phyloP scores from a whole-genome alignment of 2,113 vertebrate species.

The Pedionomus torquatus region DNA sequence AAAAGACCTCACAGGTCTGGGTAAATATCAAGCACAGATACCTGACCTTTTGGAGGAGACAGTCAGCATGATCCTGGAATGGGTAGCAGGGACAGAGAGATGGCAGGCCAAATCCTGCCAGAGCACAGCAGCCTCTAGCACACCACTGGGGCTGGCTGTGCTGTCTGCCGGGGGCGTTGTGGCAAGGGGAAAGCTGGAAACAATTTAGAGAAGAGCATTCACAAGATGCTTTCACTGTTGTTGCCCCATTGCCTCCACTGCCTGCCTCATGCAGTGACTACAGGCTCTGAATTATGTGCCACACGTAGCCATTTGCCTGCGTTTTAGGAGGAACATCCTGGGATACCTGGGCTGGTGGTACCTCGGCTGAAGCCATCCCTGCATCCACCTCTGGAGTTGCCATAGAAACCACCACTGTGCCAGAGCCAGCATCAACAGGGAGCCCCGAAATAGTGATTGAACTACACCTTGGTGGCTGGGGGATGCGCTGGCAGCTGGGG shows the following conservation, averaged over 20 bases:
- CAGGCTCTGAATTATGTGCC: fast-evolving
- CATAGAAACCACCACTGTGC: conserved; percentile 79
- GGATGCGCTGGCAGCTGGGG: fast-evolving
- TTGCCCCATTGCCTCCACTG: neutral
- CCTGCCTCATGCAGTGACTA: fast-evolving
- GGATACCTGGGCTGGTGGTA: conserved; percentile 68
- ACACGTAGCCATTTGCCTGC: neutral
- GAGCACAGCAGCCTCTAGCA: fast-evolving
- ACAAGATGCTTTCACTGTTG: fast-evolving
- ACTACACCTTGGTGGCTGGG: fast-evolving
- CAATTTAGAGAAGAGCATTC: neutral
- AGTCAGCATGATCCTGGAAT: fast-evolving
- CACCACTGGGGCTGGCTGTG: neutral
- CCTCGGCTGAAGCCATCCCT: conserved; percentile 64
- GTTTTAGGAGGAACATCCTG: conserved; percentile 48
- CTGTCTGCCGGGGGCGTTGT: fast-evolving
- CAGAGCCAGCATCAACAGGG: conserved; percentile 50
- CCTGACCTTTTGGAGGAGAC: neutral
- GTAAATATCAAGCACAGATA: conserved; percentile 14
- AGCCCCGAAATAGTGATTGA: conserved; percentile 15
- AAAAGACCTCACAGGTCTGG: neutral
- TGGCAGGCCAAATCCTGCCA: neutral
- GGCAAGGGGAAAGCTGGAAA: neutral
- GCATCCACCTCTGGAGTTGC: conserved; percentile 74
- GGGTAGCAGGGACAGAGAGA: neutral